Evolutionary conservation across 2,113 vertebrate genomes (phyloP), one percentile per base, ranked within the genome.

Genomic region (Pseudopodoces humilis): DNA sequence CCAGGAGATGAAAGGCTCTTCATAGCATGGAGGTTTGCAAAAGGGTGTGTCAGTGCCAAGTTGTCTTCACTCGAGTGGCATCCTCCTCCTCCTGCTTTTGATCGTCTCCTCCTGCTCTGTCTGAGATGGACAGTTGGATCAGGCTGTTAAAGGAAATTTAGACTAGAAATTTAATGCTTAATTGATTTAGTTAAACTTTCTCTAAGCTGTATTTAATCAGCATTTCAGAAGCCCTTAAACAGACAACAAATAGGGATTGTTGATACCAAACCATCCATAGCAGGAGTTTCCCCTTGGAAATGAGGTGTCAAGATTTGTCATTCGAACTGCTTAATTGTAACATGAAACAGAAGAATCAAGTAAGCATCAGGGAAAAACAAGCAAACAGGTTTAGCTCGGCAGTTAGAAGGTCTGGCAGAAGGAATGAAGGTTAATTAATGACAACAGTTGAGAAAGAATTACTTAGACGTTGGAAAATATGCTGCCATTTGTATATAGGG

Each of bases 11-110:
- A 94, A 94, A 94, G 59, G 75, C 68, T 64, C 52, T 79, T 94
- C 68, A 75, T 72, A 64, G 56, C 55, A 11, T 7, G 68, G 68
- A 63, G 47, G 44, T 86, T 88, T 94, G 90, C 56, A 81, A 83
- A 90, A 83, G 92, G 55, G 35, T 87, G 69, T 0, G 4, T 89
- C 59, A 44, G 35, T 91, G 79, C 92, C 90, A 83, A 76, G 82
- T 70, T 95, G 88, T 86, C 90, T 93, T 97, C 88, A 55, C 79
- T 83, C 68, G 56, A 87, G 75, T 83, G 84, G 22, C 87, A 92
- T 95, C 85, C 64, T 93, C 56, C 92, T 90, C 53, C 75, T 4
- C 2, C 70, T 55, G 60, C 76, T 82, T 88, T 77, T 83, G 67
- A 59, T 94, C 31, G 2, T 39, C 50, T 84, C 49, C 24, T 91